Evolutionary conservation across 2,888 invertebrate species (phyloP), one percentile per base, ranked within the genome.

Genomic region (Caenorhabditis afra): DNA sequence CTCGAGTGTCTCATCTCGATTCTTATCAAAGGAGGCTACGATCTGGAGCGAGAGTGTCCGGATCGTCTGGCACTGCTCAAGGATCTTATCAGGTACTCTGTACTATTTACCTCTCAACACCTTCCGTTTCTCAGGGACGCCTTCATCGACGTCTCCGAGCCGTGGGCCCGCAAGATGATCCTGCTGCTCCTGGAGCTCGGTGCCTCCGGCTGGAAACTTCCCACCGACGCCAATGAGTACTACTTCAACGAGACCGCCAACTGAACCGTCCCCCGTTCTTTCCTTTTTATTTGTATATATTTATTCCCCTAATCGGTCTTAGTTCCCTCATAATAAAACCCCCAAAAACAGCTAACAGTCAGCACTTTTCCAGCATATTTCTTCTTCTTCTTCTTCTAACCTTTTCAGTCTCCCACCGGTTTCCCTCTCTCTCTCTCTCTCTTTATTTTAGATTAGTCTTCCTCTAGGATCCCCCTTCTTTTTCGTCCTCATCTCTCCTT

Each of bases 141-240:
- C 18, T 87, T 90, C 67, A 83, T 90, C 44, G 85, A 85, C 45
- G 88, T 86, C 44, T 75, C 79, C 29, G 90, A 89, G 70, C 89
- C 90, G 23, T 90, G 90, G 90, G 87, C 90, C n/a, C 81, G 90
- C 11, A 90, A 90, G 81, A 90, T 90, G 90, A 87, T 90, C 49
- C 82, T 90, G 11, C 82, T 90, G 12, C 81, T 90, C 29, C 74
- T 90, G 65, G 90, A 90, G 67, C 83, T 90, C 55, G 82, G 87
- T 41, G 90, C 90, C n/a, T 81, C 84, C 22, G 86, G 86, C 12
- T 90, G 88, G 88, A 87, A 85, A 64, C 81, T 90, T 55, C 87
- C 90, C 11, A 75, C 82, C 1, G 89, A 90, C 45, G 89, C 90
- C 41, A 88, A 87, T 77, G 90, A 90, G 50, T 90, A 90, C 50